A percentile compares a stretch with the other conserved stretches of the same genome.
These are phyloP conservation scores for Scaptomyza flava DNA, from an alignment of 2,888 invertebrate species.

Conservation along the genomic window DNA sequence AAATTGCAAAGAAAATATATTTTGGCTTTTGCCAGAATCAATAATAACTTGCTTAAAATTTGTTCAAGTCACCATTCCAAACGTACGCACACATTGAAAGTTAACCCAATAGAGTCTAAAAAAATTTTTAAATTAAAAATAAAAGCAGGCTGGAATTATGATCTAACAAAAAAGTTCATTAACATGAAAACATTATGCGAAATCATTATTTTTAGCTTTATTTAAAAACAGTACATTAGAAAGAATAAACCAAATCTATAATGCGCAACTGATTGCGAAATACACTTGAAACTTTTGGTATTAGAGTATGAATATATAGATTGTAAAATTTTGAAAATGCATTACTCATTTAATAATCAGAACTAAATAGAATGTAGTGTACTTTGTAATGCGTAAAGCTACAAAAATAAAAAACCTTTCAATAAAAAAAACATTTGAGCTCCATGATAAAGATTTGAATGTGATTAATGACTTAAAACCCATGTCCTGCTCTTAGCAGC, in stretches of 20 bases:
- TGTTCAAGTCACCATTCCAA: conserved; percentile 28
- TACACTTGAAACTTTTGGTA: too few species aligned
- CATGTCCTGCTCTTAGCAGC: neutral
- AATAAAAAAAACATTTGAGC: neutral
- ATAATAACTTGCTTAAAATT: conserved; percentile 48
- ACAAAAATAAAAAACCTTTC: neutral
- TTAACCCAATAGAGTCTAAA: neutral
- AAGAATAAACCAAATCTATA: neutral
- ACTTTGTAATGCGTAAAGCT: too few species aligned
- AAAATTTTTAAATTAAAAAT: too few species aligned
- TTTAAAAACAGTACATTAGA: neutral
- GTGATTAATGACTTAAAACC: neutral
- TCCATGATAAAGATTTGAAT: neutral
- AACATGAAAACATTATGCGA: conserved; percentile 5
- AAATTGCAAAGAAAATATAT: conserved; percentile 67
- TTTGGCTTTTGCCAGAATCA: conserved; percentile 57
- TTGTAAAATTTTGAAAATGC: neutral
- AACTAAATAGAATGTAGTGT: neutral
- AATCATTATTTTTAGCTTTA: conserved; percentile 27
- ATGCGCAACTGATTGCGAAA: too few species aligned
- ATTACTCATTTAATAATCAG: neutral
- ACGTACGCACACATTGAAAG: neutral
- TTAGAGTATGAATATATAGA: neutral
- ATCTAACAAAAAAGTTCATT: conserved; percentile 43
- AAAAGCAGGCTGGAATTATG: conserved; percentile 24